Conservation (phyloP, 2,888 invertebrate species). For the Lasioglossum malachurum region DNA sequence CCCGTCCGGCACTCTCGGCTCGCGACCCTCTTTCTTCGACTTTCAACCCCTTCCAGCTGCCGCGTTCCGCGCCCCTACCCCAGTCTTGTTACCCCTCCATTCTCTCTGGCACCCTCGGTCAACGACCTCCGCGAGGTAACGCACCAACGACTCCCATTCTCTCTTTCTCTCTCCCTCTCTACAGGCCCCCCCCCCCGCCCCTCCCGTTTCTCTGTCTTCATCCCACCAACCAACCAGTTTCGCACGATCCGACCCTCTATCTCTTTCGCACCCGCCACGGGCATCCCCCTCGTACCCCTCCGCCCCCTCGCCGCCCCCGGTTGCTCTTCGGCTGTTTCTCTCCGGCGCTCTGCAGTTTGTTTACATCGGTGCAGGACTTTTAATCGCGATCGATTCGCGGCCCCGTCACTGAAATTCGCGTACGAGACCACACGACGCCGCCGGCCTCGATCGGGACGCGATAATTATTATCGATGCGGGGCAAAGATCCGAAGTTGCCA, state of each 20-base stretch:
- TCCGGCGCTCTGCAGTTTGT: slow-evolving; percentile 77
- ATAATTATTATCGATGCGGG: slow-evolving; percentile 7
- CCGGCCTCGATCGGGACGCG: not conserved
- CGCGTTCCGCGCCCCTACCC: slow-evolving; percentile 53
- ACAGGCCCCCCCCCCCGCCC: not conserved
- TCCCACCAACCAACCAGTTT: slow-evolving; percentile 10
- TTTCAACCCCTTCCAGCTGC: slow-evolving; percentile 49
- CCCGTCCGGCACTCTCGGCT: slow-evolving; percentile 49
- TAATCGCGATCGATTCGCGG: slow-evolving; percentile 78
- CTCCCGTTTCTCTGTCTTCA: not conserved
- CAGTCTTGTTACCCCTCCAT: slow-evolving; percentile 64
- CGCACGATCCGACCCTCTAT: slow-evolving; percentile 33
- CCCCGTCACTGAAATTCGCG: slow-evolving; percentile 43
- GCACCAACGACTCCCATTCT: slow-evolving; percentile 69
- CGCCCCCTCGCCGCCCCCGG: slow-evolving; percentile 41
- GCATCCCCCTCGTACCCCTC: slow-evolving; percentile 18
- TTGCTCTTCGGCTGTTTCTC: slow-evolving; percentile 53
- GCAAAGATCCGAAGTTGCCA: not conserved
- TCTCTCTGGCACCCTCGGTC: slow-evolving; percentile 79
- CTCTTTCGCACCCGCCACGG: slow-evolving; percentile 32
- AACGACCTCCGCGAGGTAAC: slow-evolving; percentile 81
- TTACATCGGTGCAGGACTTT: slow-evolving; percentile 81
- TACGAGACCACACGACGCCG: not conserved
- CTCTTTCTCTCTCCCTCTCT: slow-evolving; percentile 37
- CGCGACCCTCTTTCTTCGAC: slow-evolving; percentile 48